phyloP scores from a whole-genome alignment of 1,140 invertebrate species.

The Drosophila kohkoa region DNA sequence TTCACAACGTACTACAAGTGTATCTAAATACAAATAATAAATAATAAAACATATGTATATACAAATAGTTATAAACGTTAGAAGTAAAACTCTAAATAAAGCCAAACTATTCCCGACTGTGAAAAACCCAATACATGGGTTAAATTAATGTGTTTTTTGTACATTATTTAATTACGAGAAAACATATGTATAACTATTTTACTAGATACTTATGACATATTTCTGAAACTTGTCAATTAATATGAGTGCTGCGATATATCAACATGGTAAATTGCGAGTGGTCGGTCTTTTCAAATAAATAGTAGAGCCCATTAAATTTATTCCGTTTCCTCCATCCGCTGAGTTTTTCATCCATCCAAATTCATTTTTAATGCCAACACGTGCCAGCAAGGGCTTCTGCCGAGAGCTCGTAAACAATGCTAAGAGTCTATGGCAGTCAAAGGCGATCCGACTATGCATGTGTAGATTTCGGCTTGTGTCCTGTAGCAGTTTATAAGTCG shows the following conservation, averaged over 20 bases:
- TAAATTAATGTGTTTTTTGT: too few relatives aligned
- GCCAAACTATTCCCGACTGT: too few relatives aligned
- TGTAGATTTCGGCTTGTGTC: background rate
- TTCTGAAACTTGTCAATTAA: background rate
- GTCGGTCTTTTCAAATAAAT: slow-evolving; percentile 38
- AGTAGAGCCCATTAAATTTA: slow-evolving; percentile 46
- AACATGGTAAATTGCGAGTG: slow-evolving; percentile 56
- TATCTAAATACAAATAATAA: too few relatives aligned
- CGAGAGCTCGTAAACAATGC: slow-evolving; percentile 62
- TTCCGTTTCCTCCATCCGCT: slow-evolving; percentile 11
- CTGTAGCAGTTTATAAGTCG: slow-evolving; percentile 7
- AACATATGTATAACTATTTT: too few relatives aligned
- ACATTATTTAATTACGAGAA: too few relatives aligned
- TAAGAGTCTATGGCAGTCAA: slow-evolving; percentile 47
- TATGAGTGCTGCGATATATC: background rate
- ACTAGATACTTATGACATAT: too few relatives aligned
- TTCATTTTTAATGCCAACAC: slow-evolving; percentile 75
- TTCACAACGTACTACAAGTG: too few relatives aligned
- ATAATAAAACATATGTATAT: too few relatives aligned
- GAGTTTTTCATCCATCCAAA: slow-evolving; percentile 46
- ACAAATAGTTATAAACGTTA: too few relatives aligned
- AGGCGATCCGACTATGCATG: background rate
- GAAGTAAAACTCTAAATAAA: too few relatives aligned
- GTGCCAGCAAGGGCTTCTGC: slow-evolving; percentile 51
- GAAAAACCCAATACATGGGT: too few relatives aligned